phyloP scores from a whole-genome alignment of 2,113 vertebrate genomes.

The Turnix velox region DNA sequence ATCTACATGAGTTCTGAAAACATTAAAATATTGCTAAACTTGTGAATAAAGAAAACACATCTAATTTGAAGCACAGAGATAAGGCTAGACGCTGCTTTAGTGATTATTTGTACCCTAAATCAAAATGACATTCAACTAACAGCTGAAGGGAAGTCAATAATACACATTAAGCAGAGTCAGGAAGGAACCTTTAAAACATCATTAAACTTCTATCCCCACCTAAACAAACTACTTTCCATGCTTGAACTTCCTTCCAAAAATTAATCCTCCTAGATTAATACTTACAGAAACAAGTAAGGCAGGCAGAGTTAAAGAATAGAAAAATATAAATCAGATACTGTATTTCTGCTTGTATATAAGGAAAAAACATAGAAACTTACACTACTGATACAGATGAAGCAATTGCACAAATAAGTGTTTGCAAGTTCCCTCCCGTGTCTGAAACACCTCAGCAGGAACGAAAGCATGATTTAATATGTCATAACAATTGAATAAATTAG shows the following conservation, averaged over 20 bases:
- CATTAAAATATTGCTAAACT: not conserved
- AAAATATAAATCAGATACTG: not conserved
- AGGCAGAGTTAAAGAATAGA: not conserved
- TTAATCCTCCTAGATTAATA: not conserved
- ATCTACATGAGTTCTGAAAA: not conserved
- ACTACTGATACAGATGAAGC: not conserved
- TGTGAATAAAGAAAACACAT: not conserved
- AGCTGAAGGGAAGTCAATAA: conserved; percentile 52
- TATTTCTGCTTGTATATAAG: not conserved
- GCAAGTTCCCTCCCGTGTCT: not conserved
- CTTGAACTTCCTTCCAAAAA: conserved; percentile 39
- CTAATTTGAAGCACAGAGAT: not conserved
- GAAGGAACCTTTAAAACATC: conserved; percentile 62
- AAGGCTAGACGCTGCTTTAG: not conserved
- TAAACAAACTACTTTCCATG: conserved; percentile 37
- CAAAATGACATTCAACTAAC: conserved; percentile 48
- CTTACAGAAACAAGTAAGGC: not conserved
- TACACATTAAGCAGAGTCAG: not conserved
- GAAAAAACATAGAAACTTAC: not conserved
- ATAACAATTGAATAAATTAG: not conserved
- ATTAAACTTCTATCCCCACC: conserved; percentile 14
- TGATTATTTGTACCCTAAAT: not conserved
- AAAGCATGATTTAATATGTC: conserved; percentile 6
- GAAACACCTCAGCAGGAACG: conserved; percentile 29
- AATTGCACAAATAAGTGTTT: not conserved